These are phyloP conservation scores for Ceratoteleas bidentatus DNA, from an alignment of 1,140 invertebrate species.

Conservation along the genomic window DNA sequence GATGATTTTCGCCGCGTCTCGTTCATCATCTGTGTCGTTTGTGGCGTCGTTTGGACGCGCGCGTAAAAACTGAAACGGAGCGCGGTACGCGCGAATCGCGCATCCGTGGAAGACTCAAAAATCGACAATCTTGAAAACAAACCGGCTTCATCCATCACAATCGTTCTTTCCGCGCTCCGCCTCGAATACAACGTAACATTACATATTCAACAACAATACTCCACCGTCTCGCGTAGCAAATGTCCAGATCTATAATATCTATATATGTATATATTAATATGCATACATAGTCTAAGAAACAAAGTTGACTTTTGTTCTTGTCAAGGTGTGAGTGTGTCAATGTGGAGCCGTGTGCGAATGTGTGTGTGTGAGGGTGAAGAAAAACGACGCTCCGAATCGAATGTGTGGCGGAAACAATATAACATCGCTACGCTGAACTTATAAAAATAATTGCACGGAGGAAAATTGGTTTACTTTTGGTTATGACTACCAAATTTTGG, in stretches of 20 bases:
- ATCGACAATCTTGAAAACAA: conserved; percentile 26
- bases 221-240: conserved; percentile 32
- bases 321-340: conserved; percentile 5
- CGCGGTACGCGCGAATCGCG: conserved; percentile 15
- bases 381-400: no score
- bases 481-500: no score
- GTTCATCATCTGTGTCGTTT: no score
- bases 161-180: conserved; percentile 24
- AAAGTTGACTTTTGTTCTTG: conserved; percentile 26
- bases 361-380: no score
- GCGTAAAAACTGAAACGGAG: conserved; percentile 30
- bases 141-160: conserved; percentile 25
- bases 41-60: not conserved
- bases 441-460: no score
- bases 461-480: no score
- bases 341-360: conserved; percentile 2
- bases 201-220: conserved; percentile 57
- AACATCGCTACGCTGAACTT: no score
- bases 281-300: conserved; percentile 43
- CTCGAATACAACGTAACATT: conserved; percentile 35
- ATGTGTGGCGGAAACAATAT: no score
- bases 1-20: no score
- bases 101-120: conserved; percentile 54
- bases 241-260: conserved; percentile 38
- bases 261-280: conserved; percentile 47